Conservation (phyloP, 2,888 invertebrate genomes). For the Conistra vaccinii region DNA sequence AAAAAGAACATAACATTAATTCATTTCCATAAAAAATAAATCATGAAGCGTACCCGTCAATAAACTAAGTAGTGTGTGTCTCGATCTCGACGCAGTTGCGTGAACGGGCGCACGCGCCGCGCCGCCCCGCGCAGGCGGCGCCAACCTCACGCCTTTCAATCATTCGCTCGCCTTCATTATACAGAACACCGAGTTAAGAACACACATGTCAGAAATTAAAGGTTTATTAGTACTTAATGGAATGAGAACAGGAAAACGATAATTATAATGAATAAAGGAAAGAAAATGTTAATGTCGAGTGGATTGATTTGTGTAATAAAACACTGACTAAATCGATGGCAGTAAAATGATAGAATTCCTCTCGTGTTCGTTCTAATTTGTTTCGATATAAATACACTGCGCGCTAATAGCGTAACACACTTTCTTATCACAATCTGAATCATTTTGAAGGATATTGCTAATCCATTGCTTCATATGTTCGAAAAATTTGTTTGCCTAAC, state of each 20-base stretch:
- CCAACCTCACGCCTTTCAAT: constrained; percentile 70
- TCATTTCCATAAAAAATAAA: constrained; percentile 43
- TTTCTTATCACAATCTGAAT: too few species aligned
- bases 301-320: neutral
- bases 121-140: constrained; percentile 74
- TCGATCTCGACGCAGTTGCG: constrained; percentile 62
- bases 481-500: too few species aligned
- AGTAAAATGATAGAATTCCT: neutral
- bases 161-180: constrained; percentile 62
- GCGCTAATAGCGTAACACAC: too few species aligned
- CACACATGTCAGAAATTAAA: constrained; percentile 30
- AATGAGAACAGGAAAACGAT: neutral
- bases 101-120: constrained; percentile 72
- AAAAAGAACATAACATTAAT: neutral
- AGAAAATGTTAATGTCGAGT: neutral
- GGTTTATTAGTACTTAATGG: constrained; percentile 2
- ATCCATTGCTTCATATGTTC: too few species aligned
- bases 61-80: constrained; percentile 39
- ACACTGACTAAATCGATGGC: neutral
- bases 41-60: constrained; percentile 38
- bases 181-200: constrained; percentile 36
- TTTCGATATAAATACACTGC: neutral
- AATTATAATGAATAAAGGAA: neutral
- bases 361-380: neutral
- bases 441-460: too few species aligned